Conservation (phyloP, 1,140 invertebrate genomes). For the Argopecten irradians region DNA sequence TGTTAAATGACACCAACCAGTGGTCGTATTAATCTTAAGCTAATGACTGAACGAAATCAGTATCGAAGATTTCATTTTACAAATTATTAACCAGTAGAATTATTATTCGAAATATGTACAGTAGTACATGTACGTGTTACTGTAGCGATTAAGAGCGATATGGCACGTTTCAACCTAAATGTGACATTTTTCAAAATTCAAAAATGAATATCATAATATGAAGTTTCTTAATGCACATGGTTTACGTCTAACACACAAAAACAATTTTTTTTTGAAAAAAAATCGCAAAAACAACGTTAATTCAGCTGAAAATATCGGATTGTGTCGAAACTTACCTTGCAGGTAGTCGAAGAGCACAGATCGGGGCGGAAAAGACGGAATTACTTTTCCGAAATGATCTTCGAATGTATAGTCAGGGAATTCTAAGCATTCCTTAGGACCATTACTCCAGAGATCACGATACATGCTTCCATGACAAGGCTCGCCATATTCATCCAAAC, state of each 20-base stretch:
- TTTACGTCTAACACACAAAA: not conserved
- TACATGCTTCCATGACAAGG: constrained; percentile 39
- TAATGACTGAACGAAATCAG: too few relatives aligned
- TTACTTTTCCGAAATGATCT: constrained; percentile 40
- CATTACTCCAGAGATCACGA: constrained; percentile 40
- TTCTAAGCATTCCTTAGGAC: constrained; percentile 40
- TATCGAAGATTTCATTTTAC: too few relatives aligned
- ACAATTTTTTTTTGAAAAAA: not conserved
- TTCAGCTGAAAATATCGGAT: not conserved
- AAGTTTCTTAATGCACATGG: too few relatives aligned
- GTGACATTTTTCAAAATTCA: too few relatives aligned
- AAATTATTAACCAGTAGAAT: too few relatives aligned
- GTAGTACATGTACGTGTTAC: too few relatives aligned
- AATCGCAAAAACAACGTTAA: not conserved
- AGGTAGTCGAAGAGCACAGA: constrained; percentile 34
- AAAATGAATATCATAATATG: too few relatives aligned
- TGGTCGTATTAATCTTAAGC: too few relatives aligned
- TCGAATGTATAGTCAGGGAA: constrained; percentile 47
- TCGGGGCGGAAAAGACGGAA: constrained; percentile 34
- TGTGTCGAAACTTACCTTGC: constrained; percentile 35
- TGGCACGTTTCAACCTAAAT: too few relatives aligned
- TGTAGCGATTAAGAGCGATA: too few relatives aligned
- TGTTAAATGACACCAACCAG: too few relatives aligned
- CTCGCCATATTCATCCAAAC: constrained; percentile 42
- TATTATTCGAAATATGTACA: too few relatives aligned